Evolutionary conservation across 1,140 invertebrate species (phyloP), one percentile per base, ranked within the genome.

Genomic region (Eurytemora carolleeae): DNA sequence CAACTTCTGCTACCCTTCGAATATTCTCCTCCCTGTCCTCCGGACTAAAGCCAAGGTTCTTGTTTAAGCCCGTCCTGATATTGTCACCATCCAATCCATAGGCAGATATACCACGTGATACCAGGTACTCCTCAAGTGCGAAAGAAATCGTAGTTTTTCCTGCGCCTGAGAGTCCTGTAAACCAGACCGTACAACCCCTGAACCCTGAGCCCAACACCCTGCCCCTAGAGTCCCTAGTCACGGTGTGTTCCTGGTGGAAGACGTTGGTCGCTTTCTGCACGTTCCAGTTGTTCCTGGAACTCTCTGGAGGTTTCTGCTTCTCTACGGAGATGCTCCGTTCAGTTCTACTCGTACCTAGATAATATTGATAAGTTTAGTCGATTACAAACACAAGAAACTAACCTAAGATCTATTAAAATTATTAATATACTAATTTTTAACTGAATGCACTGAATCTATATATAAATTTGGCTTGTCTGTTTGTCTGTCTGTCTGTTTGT

Each of bases 111-210:
- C 93, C 84, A 68, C 83, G 76, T 1, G 85, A 80, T 23, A 87
- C 86, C 57, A 96, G 74, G 68, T 87, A 89, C 1, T 88, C 88
- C 73, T 99, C 95, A 2, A 98, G 76, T 64, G 90, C 87, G 71
- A 98, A 98, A 3, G 93, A 88, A 58, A 99, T 87, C 1, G 94
- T 96, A 1, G 95, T 97, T 75, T 98, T 98, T 1, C 96, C 96
- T 60, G 95, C 76, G 22, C 78, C 79, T 25, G 78, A 80, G 19
- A 77, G 65, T 24, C 73, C 95, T 1, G 95, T 98, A 67, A 99
- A 83, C 95, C 95, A 99, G 2, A 98, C 83, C 0, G 94, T 98
- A 71, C 94, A 98, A 24, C 94, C 95, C 55, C 93, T 78, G 71
- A 98, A 98, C 15, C 87, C 88, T n/a, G 86, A 76, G 1, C 94